Evolutionary conservation across 2,888 invertebrate species (phyloP), one percentile per base, ranked within the genome.

Genomic region (Mechanitis messenoides): DNA sequence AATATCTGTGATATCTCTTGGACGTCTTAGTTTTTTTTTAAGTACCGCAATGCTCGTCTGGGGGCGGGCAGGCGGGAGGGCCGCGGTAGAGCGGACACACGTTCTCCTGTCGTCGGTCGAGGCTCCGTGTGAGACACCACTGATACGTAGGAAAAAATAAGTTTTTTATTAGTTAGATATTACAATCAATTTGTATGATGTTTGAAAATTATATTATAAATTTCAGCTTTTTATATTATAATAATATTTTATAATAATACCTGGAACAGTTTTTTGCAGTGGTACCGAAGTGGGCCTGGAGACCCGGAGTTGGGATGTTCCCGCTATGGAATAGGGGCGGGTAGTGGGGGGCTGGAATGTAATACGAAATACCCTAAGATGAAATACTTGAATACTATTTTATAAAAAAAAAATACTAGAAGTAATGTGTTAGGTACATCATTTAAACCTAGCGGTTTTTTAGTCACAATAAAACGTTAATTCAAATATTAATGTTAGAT

Each of bases 61-160:
- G 87, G 88, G 54, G 84, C 88, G 2, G 88, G 88, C 33, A 88
- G 72, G 2, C 87, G 69, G 7, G 88, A 81, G 0, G 88, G 88
- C 0, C 88, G 71, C n/a, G 87, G 87, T 11, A 87, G 66, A 0
- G 77, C 81, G 0, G 87, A 86, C 55, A 66, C 62, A 0, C 83
- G 78, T 33, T 82, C 83, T 28, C 67, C 70, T 1, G 81, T 73
- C 61, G 69, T 64, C 0, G 84, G 79, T 11, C 86, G 76, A 7
- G 78, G 76, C 64, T 76, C 79, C 12, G 45, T 2, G 1, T 11
- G 28, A 31, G 33, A 33, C 50, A 50, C 31, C 28, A 7, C 50
- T 50, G 42, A 11, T 11, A 42, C 3, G 42, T 9, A 42, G 7
- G 7, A 11, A 42, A 42, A 9, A 42, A 42, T 9, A 42, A 9